phyloP scores from a whole-genome alignment of 2,113 vertebrate genomes.

The Sphyrna mokarran region DNA sequence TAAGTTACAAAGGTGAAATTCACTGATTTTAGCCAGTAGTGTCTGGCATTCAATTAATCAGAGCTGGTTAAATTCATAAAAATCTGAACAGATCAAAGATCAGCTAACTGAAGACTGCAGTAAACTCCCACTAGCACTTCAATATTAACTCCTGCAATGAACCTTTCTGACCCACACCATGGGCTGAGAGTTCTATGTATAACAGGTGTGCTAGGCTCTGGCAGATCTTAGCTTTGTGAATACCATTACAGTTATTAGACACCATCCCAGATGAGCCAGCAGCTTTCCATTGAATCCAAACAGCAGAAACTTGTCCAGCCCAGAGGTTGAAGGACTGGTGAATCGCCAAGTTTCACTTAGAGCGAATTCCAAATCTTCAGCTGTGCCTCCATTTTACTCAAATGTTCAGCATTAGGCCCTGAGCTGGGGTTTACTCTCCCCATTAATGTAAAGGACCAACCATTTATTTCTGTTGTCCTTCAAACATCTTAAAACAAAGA shows the following conservation, averaged over 20 bases:
- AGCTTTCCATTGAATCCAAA: neutral
- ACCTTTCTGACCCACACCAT: neutral
- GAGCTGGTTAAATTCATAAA: neutral
- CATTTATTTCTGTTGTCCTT: neutral
- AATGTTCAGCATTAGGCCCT: neutral
- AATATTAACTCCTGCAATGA: neutral
- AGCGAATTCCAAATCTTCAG: neutral
- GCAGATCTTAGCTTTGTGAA: neutral
- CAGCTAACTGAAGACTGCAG: neutral
- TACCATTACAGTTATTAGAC: neutral
- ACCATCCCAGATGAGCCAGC: neutral
- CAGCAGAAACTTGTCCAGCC: neutral
- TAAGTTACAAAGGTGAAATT: neutral
- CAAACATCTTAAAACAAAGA: neutral
- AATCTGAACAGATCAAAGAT: neutral
- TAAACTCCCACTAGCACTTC: neutral
- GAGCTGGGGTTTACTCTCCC: neutral
- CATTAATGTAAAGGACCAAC: neutral
- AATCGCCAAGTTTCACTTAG: neutral
- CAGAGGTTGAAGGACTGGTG: neutral
- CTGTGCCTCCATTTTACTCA: neutral
- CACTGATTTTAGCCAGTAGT: neutral
- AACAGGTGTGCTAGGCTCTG: neutral
- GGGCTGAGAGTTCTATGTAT: neutral
- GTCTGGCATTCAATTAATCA: neutral